A percentile compares a stretch with the other conserved stretches of the same genome.
Evolutionary conservation across 1,140 invertebrate species (phyloP).

Genomic region (Choristoneura fumiferana): DNA sequence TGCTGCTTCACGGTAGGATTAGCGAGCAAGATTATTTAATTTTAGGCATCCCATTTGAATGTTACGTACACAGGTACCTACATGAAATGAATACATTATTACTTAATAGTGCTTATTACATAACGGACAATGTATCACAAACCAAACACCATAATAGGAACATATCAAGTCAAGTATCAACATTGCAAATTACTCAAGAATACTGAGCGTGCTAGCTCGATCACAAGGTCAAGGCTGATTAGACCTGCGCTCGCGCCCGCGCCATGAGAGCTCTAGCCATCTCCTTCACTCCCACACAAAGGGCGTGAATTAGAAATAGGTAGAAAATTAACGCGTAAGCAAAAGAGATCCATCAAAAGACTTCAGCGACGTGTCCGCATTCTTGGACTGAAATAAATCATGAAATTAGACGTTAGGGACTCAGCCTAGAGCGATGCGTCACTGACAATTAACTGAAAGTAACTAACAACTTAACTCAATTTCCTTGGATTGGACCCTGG

Average conservation of each 20-base stretch:
- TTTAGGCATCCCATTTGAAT: too few species aligned
- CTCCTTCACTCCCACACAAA: conserved; percentile 36
- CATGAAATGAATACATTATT: too few species aligned
- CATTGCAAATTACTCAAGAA: conserved; percentile 49
- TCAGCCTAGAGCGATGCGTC: conserved; percentile 30
- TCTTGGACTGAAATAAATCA: conserved; percentile 64
- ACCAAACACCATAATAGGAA: background rate
- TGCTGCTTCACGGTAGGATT: too few species aligned
- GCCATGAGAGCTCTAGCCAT: conserved; percentile 29
- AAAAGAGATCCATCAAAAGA: conserved; percentile 51
- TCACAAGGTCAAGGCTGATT: conserved; percentile 68
- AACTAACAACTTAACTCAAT: too few species aligned
- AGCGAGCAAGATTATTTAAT: too few species aligned
- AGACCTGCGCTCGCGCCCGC: conserved; percentile 38
- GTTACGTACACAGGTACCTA: too few species aligned
- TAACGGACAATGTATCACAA: too few species aligned
- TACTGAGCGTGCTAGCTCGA: conserved; percentile 47
- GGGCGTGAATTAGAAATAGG: conserved; percentile 32
- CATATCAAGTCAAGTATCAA: conserved; percentile 21
- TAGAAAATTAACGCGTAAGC: conserved; percentile 26
- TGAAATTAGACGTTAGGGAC: conserved; percentile 46
- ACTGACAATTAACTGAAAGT: conserved; percentile 20
- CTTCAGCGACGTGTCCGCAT: conserved; percentile 50
- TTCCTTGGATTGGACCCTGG: too few species aligned
- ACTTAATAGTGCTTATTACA: too few species aligned